Percentiles rank a stretch among this genome's conserved stretches.
phyloP scores from a whole-genome alignment of 2,797 vertebrate species.

The Phyllotis vaccarum region DNA sequence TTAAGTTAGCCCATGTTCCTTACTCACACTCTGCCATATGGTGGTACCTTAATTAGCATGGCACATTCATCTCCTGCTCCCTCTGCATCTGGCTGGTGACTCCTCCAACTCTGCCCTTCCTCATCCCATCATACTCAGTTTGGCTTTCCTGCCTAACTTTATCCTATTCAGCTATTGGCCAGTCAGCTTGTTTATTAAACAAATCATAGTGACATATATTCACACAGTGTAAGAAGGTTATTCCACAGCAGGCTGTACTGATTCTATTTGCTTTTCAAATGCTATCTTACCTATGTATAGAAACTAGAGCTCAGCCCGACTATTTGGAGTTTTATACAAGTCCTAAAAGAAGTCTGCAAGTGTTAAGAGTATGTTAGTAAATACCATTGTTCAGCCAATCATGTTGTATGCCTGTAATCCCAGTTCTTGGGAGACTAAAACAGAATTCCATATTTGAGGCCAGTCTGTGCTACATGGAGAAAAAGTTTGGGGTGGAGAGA shows the following conservation, averaged over 20 bases:
- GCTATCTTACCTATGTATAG: background rate
- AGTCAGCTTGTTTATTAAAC: too few relatives aligned
- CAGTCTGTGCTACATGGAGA: background rate
- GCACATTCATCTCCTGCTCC: too few relatives aligned
- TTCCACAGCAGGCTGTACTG: background rate
- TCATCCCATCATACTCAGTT: too few relatives aligned
- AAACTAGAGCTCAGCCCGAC: background rate
- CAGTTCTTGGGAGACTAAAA: background rate
- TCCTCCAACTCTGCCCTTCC: too few relatives aligned
- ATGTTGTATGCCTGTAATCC: background rate
- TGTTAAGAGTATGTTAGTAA: slow-evolving; percentile 49
- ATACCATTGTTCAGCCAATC: background rate
- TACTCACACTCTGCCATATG: too few relatives aligned
- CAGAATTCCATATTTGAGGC: background rate
- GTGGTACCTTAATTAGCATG: too few relatives aligned
- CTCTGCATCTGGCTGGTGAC: too few relatives aligned
- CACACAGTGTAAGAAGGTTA: too few relatives aligned
- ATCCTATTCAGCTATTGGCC: too few relatives aligned
- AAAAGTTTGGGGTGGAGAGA: background rate
- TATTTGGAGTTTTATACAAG: slow-evolving; percentile 4
- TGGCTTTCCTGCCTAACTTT: too few relatives aligned
- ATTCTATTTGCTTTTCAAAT: slow-evolving; percentile 26
- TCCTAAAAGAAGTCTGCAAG: background rate
- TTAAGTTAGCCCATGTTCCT: too few relatives aligned
- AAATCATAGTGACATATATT: too few relatives aligned